Evolutionary conservation across 2,797 vertebrate genomes (phyloP), one percentile per base, ranked within the genome.

Genomic region (Cyprinodon diabolis): DNA sequence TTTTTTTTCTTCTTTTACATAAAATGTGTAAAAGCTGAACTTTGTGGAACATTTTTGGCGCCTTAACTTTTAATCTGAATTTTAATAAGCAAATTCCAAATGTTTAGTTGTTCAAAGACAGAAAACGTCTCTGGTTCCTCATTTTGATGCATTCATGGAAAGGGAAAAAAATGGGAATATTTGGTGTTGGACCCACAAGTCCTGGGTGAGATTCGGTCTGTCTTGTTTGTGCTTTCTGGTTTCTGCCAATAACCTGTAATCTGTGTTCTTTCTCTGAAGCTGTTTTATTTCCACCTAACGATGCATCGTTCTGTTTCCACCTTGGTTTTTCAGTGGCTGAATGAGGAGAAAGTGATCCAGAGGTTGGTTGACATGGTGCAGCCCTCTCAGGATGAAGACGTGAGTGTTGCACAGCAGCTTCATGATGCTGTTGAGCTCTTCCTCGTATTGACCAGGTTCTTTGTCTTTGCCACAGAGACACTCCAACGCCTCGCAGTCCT

Each of bases 401-500:
- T 99, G 93, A 97, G 98, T 95, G n/a, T 37, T 12, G 55, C 17
- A 17, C 67, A 9, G 19, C 52, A 1, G 10, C 21, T 30, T 23
- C 21, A 14, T 30, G 21, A 12, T 35, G 37, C 14, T 1, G 49
- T 17, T 15, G 14, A 51, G 11, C 25, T 60, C 6, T 45, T n/a
- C 11, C 7, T 23, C 5, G 7, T 6, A 47, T 23, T 65, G 12
- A 65, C 62, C 40, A 45, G 21, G 2, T 47, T 65, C 84, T 68
- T 58, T 17, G 25, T 52, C 19, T 47, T 52, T 19, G 78, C 54
- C 90, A 90, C 87, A 99, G 98, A 96, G 97, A 76, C 98, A 99
- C 94, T 99, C 98, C 77, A 99, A 99, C 69, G 98, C 98, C 35
- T 99, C 98, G 14, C 98, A 99, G 89, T 99, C 98, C 1, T 96